phyloP scores from a whole-genome alignment of 2,113 vertebrate species.

The Channa maculata region DNA sequence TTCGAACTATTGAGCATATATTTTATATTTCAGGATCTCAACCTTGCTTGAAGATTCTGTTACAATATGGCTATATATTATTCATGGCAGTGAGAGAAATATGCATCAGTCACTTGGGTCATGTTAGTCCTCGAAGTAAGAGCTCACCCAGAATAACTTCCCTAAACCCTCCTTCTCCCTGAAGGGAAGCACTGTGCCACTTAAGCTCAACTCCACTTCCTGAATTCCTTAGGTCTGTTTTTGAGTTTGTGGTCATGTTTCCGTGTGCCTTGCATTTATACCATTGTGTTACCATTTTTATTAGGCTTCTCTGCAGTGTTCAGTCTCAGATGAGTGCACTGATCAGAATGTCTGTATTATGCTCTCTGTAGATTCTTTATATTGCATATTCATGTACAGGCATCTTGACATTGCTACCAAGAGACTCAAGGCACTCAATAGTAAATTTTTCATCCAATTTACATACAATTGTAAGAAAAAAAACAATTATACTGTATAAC shows the following conservation, averaged over 20 bases:
- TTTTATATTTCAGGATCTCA: slow-evolving; percentile 17
- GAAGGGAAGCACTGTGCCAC: slow-evolving; percentile 13
- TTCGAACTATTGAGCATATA: background rate
- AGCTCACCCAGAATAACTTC: background rate
- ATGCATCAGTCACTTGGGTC: slow-evolving; percentile 15
- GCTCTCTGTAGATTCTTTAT: background rate
- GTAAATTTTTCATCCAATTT: too few species aligned
- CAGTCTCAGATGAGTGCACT: slow-evolving; percentile 14
- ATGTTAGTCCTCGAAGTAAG: slow-evolving; percentile 5
- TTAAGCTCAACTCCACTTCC: slow-evolving; percentile 20
- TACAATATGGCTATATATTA: slow-evolving; percentile 20
- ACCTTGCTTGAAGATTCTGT: slow-evolving; percentile 16
- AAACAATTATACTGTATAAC: too few species aligned
- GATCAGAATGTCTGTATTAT: slow-evolving; percentile 2
- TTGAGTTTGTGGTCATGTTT: background rate
- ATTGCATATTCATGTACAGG: slow-evolving; percentile 18
- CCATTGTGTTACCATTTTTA: slow-evolving; percentile 8
- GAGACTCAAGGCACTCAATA: background rate
- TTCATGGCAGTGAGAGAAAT: slow-evolving; percentile 36
- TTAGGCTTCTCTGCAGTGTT: background rate
- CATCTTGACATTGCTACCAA: slow-evolving; percentile 24
- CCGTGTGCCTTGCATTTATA: background rate
- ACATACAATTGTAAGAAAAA: too few species aligned
- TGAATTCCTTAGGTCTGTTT: slow-evolving; percentile 22
- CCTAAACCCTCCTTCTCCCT: background rate